Base-by-base conservation (phyloP, 2,888 invertebrate genomes). In the Drosophila pegasa region DNA sequence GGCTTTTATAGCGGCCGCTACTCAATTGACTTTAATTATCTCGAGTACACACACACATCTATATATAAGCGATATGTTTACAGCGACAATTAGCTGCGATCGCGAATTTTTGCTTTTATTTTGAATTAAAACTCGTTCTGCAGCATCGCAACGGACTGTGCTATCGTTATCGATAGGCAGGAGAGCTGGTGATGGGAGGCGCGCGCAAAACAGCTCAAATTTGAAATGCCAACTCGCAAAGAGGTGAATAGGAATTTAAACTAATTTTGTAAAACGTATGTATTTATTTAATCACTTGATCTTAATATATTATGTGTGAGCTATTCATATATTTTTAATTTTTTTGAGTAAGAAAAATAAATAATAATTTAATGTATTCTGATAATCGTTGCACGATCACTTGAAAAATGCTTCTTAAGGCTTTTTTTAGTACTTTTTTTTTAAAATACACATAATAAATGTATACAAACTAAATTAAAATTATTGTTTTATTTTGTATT, bases 11-110 rank as follows among this genome's bases (percentile, higher is more conserved):
- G 25, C 12, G 16, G 10, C 22, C 16, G 22, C 20, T 14, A 9
- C 31, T 43, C n/a, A 75, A 63, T 70, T 70, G 35, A 7, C 5
- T 22, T 76, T 10, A 56, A 77, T 58, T 59, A 22, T 43, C 47
- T 58, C 10, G 22, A 35, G 51, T 59, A 56, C 55, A 72, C 58
- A 55, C 51, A 35, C 59, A 59, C 63, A 71, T 70, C 63, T 59
- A 48, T 38, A 31, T 45, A n/a, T 29, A 18, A 33, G 12, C 29
- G 40, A 16, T 37, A 29, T 35, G 29, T 37, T 37, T 22, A n/a
- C 45, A 27, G 2, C 22, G 14, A 9, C 22, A 52, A 29, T 29
- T 40, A 33, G 20, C 5, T 22, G n/a, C n/a, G 67, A 65, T 55
- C 47, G 35, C 25, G 16, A 47, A 8, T 18, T 5, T 5, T 8